A percentile compares a stretch with the other conserved stretches of the same genome.
These are phyloP conservation scores for Synanthedon andrenaeformis DNA, from an alignment of 2,888 invertebrate species.

Conservation along the genomic window DNA sequence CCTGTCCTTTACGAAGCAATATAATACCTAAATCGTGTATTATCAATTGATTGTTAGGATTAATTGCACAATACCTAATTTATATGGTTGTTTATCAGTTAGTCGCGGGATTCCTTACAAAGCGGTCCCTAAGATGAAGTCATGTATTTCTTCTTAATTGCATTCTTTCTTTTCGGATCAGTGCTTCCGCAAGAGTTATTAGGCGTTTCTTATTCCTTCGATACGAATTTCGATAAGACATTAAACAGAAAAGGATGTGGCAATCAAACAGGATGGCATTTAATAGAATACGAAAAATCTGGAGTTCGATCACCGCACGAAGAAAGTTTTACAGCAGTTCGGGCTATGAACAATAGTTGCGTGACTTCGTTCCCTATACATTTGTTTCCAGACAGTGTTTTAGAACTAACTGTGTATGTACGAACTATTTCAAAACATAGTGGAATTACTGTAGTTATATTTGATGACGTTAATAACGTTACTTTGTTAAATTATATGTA, in stretches of 20 bases:
- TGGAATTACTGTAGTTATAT: conserved; percentile 14
- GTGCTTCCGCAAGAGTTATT: conserved; percentile 9
- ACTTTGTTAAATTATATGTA: conserved; percentile 7
- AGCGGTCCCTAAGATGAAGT: too few relatives aligned
- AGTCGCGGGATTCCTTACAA: too few relatives aligned
- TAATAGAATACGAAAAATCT: conserved; percentile 7
- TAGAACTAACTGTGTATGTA: conserved; percentile 16
- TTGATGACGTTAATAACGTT: conserved; percentile 10
- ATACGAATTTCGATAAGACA: conserved; percentile 7
- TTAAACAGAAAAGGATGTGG: conserved; percentile 11
- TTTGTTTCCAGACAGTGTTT: conserved; percentile 9
- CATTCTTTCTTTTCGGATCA: not conserved
- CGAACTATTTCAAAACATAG: conserved; percentile 10
- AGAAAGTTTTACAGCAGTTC: conserved; percentile 9
- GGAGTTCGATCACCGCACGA: conserved; percentile 2
- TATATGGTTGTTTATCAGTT: conserved; percentile 5
- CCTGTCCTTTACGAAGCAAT: too few relatives aligned
- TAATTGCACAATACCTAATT: too few relatives aligned
- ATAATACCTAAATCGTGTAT: too few relatives aligned
- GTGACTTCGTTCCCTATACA: conserved; percentile 13
- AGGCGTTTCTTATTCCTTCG: conserved; percentile 13
- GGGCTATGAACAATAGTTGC: conserved; percentile 15
- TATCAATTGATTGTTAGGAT: too few relatives aligned
- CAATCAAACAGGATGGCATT: conserved; percentile 7
- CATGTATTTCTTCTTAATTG: too few relatives aligned